Evolutionary conservation across 2,113 vertebrate genomes (phyloP).

Genomic region (Chloebia gouldiae): DNA sequence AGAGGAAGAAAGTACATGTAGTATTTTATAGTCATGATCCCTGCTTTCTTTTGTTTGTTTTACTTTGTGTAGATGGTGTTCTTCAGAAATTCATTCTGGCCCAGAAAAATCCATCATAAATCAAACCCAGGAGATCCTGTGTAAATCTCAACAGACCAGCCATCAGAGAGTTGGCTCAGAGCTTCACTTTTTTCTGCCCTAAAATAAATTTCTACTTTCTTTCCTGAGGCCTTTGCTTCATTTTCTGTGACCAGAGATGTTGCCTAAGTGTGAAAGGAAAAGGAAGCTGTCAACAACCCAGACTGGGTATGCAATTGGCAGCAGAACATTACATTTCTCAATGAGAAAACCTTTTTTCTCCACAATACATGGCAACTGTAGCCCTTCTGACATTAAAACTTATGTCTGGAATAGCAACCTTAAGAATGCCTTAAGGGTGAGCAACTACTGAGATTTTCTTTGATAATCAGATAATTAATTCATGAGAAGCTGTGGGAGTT

Average conservation of each 20-base stretch:
- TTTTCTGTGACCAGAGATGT: slow-evolving; percentile 5
- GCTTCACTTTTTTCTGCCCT: not conserved
- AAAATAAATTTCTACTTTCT: not conserved
- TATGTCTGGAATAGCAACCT: not conserved
- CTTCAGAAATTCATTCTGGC: not conserved
- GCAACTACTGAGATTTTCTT: not conserved
- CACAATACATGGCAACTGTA: not conserved
- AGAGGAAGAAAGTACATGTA: not conserved
- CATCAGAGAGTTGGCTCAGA: not conserved
- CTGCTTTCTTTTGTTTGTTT: not conserved
- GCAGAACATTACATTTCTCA: not conserved
- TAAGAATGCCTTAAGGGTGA: not conserved
- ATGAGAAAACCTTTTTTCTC: not conserved
- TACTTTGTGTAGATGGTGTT: not conserved
- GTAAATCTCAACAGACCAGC: not conserved
- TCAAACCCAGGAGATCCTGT: not conserved
- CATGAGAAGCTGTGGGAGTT: not conserved
- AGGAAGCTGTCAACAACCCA: not conserved
- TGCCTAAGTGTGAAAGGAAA: slow-evolving; percentile 24
- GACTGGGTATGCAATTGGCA: not conserved
- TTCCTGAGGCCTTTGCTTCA: not conserved
- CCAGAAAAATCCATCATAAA: not conserved
- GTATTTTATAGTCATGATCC: not conserved
- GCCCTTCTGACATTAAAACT: not conserved
- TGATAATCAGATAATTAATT: not conserved